A percentile compares a stretch with the other conserved stretches of the same genome.
These are phyloP conservation scores for Drosophila trapezifrons DNA, from an alignment of 1,140 invertebrate species.

Conservation along the genomic window DNA sequence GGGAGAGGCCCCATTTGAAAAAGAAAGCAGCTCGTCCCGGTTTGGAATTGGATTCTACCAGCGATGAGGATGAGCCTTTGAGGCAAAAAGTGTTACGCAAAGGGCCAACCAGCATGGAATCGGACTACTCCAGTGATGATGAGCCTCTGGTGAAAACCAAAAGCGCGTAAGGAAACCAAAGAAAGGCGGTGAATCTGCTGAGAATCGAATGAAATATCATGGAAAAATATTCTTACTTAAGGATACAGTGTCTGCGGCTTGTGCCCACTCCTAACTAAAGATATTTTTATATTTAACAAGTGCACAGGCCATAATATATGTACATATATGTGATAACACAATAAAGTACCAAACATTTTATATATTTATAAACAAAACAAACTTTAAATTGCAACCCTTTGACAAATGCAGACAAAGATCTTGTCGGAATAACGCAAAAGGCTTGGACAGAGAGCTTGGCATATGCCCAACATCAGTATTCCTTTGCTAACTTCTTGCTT, in stretches of 20 bases:
- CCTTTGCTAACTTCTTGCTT: too few relatives aligned
- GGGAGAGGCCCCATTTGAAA: neutral
- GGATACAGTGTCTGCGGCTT: neutral
- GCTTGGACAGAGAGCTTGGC: too few relatives aligned
- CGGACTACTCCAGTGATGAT: conserved; percentile 33
- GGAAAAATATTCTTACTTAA: neutral
- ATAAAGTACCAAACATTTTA: conserved; percentile 8
- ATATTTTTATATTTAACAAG: conserved; percentile 10
- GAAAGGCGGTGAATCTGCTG: too few relatives aligned
- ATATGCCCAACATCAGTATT: too few relatives aligned
- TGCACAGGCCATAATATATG: neutral
- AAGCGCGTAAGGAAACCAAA: neutral
- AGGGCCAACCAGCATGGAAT: neutral
- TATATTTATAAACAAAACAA: conserved; percentile 13
- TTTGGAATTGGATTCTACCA: neutral
- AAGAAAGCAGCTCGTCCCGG: neutral
- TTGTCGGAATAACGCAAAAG: neutral
- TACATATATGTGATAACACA: conserved; percentile 26
- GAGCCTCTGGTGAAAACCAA: conserved; percentile 13
- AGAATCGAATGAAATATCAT: too few relatives aligned
- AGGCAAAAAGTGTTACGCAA: neutral
- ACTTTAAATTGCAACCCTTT: neutral
- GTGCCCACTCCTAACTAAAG: neutral
- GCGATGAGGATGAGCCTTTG: conserved; percentile 3
- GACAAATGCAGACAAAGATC: neutral